Conservation (phyloP, 2,113 vertebrate genomes). For the Phrynocephalus versicolor region DNA sequence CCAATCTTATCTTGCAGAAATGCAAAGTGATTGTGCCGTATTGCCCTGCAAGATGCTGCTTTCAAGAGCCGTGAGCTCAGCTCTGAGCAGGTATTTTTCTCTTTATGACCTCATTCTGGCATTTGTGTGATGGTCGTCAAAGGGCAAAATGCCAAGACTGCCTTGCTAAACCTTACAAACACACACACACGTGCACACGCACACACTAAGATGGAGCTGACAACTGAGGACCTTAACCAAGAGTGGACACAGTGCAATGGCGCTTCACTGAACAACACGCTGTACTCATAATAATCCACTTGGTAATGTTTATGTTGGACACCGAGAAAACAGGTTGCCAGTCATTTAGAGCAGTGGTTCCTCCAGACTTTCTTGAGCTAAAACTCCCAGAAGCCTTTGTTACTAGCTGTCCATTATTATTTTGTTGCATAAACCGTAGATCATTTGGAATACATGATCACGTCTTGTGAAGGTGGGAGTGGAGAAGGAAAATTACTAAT, state of each 20-base stretch:
- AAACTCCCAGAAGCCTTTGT: too few relatives aligned
- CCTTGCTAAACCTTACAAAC: conserved; percentile 31
- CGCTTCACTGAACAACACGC: conserved; percentile 53
- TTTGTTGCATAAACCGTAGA: too few relatives aligned
- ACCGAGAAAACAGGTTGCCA: background rate
- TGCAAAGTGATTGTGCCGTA: background rate
- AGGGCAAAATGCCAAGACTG: conserved; percentile 22
- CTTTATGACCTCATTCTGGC: conserved; percentile 45
- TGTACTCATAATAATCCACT: conserved; percentile 43
- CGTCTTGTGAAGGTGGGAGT: too few relatives aligned
- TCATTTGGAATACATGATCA: too few relatives aligned
- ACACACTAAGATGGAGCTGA: conserved; percentile 65
- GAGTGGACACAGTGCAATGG: conserved; percentile 43
- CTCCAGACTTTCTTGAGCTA: too few relatives aligned
- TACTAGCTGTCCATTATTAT: too few relatives aligned
- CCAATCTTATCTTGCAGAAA: conserved; percentile 10
- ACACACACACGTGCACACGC: conserved; percentile 19
- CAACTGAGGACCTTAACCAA: conserved; percentile 57
- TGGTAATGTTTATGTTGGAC: conserved; percentile 44
- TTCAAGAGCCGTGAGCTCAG: conserved; percentile 4
- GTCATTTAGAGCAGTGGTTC: too few relatives aligned
- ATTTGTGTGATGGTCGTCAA: conserved; percentile 44
- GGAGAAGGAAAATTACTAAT: too few relatives aligned
- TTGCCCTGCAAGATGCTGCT: background rate
- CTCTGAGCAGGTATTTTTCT: conserved; percentile 3